Base-by-base conservation (phyloP, 2,113 vertebrate genomes). In the Hyperopisus bebe region DNA sequence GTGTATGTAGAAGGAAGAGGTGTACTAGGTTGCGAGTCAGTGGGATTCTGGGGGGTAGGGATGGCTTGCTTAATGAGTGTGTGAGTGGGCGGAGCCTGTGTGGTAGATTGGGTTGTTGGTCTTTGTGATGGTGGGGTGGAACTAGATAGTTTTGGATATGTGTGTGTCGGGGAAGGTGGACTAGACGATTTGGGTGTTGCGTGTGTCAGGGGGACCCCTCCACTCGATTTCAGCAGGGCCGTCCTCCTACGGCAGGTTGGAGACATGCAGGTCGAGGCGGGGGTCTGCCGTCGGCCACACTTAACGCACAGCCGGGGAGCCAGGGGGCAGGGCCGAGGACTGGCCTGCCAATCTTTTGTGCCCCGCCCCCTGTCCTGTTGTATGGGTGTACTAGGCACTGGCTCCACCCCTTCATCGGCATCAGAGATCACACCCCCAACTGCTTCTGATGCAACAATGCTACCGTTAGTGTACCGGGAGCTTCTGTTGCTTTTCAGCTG, bases 391-490 rank as follows among this genome's bases (percentile, higher is more conserved):
- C 92, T 92, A n/a, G 82, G 62, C 48, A 2, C 86, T 77, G 27
- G 35, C 88, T 42, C 90, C 90, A 3, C 58, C 89, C 87, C 77
- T 9, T 95, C 96, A 9, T 91, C 89, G 44, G 92, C 90, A 84
- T 96, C 96, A 6, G 91, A 93, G 90, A 94, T 95, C 50, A 96
- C 96, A 19, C 95, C 95, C 24, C 95, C 96, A 85, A 96, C 92
- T 89, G 91, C 92, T n/a, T 96, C 95, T 0, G 96, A 94, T 5
- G 95, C 94, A n/a, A 96, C 95, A n/a, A 96, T 93, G 27, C 96
- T 96, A 58, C 96, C 96, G 86, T 96, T 96, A 62, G 92, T 93
- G 58, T 96, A 96, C 13, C 94, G 94, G 86, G 94, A 91, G 91
- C 91, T 92, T 91, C 93, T 92, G 91, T 94, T 95, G 10, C 92